A percentile compares a stretch with the other conserved stretches of the same genome.
These are phyloP conservation scores for Xylophagus ater DNA, from an alignment of 2,888 invertebrate species.

Conservation along the genomic window DNA sequence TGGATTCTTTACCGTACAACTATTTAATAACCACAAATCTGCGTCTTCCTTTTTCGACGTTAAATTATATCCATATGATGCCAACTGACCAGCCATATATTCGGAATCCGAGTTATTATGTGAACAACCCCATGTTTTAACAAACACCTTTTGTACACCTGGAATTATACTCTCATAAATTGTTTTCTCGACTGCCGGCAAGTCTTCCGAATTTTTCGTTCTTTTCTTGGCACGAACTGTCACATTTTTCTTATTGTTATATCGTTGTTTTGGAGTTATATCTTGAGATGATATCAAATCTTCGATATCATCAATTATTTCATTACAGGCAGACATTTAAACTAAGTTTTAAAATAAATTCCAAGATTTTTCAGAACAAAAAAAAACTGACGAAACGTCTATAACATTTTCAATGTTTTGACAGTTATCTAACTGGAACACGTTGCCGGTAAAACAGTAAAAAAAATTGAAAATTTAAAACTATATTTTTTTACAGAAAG, in stretches of 20 bases:
- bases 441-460: no score
- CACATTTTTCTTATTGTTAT: constrained; percentile 57
- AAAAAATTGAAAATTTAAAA: no score
- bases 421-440: no score
- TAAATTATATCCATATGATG: constrained; percentile 75
- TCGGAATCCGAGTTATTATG: constrained; percentile 97
- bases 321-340: constrained; percentile 26
- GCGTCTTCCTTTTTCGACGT: constrained; percentile 71
- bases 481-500: no score
- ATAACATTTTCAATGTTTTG: no score
- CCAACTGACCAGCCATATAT: constrained; percentile 95
- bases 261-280: constrained; percentile 66
- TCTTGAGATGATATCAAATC: constrained; percentile 72
- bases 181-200: constrained; percentile 39
- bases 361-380: no score
- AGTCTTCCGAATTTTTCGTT: constrained; percentile 8
- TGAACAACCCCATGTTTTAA: constrained; percentile 96
- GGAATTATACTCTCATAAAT: constrained; percentile 50
- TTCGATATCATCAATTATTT: constrained; percentile 73
- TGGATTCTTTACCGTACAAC: constrained; percentile 96
- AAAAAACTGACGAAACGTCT: no score
- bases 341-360: no score
- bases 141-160: constrained; percentile 68
- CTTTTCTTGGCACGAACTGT: constrained; percentile 53
- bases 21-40: constrained; percentile 91